Conservation (phyloP, 35 echinoderm and acorn worm species). For the Acanthaster planci region DNA sequence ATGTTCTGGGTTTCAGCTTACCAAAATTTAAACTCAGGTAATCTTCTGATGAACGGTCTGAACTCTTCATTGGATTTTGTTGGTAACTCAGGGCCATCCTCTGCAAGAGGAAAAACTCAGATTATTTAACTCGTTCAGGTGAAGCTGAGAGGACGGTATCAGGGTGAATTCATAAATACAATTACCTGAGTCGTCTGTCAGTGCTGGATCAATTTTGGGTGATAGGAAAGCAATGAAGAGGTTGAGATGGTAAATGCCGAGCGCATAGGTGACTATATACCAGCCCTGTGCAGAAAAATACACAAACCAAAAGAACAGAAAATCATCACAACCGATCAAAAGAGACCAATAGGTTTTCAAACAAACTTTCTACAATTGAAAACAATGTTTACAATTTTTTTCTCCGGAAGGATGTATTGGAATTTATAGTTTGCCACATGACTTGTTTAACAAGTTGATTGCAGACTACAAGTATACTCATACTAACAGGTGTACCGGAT, state of each 20-base stretch:
- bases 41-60: constrained; percentile 97
- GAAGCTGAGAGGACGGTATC: not conserved
- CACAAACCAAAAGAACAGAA: not conserved
- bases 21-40: constrained; percentile 99
- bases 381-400: no score
- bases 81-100: constrained; percentile 93
- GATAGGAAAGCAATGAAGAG: constrained; percentile 97
- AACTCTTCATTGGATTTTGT: constrained; percentile 96
- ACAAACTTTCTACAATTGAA: not conserved
- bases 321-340: not conserved
- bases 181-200: constrained; percentile 79
- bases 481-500: no score
- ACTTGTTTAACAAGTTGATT: no score
- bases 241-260: constrained; percentile 96
- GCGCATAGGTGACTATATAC: constrained; percentile 97
- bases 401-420: no score
- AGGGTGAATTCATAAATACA: not conserved
- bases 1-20: constrained; percentile 37
- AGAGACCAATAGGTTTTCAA: no score
- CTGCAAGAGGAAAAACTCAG: constrained; percentile 41
- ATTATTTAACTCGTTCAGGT: not conserved
- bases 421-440: no score
- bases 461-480: no score
- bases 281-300: constrained; percentile 70
- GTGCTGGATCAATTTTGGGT: constrained; percentile 93